Evolutionary conservation across 2,113 vertebrate genomes (phyloP), one percentile per base, ranked within the genome.

Genomic region (Corythornis madagascariensis): DNA sequence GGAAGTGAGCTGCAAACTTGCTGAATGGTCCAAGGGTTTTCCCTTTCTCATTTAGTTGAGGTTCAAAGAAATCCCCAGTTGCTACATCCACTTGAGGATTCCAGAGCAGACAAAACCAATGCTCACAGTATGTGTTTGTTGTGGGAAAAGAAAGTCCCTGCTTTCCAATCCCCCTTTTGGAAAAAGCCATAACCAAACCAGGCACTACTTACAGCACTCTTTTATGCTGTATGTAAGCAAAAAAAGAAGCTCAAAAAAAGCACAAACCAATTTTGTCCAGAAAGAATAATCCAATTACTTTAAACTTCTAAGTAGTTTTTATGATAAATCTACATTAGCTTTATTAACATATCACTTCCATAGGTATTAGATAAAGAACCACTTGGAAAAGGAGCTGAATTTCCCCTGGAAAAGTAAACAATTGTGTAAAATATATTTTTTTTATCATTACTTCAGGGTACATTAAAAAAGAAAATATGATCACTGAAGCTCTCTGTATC

Each of bases 331-430:
- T 88, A 64, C 4, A 10, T 57, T 81, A 22, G 43, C 14, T 80
- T 83, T 52, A 80, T 77, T 81, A 94, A 88, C 4, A 7, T 13
- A 77, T 35, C 2, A 21, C 4, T 88, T 87, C 28, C 35, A 53
- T 2, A 29, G 4, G 5, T 66, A 45, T 69, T 63, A 86, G n/a
- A 72, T 38, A 75, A 90, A 72, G 22, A 87, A 70, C 60, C 55
- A 2, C 28, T 56, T 91, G 86, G 88, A 96, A 96, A 95, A 92
- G 94, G 91, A 96, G 95, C 55, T 89, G 60, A 83, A 89, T 91
- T 91, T 94, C 82, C 94, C 91, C 91, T 75, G 74, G 84, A 89
- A 95, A 89, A 94, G 87, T 79, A 94, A 92, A 86, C 57, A 90
- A 76, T 8, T 53, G 13, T 8, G 18, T 71, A 75, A 61, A 64